phyloP scores from a whole-genome alignment of 2,797 vertebrate species.

The Cuniculus paca region DNA sequence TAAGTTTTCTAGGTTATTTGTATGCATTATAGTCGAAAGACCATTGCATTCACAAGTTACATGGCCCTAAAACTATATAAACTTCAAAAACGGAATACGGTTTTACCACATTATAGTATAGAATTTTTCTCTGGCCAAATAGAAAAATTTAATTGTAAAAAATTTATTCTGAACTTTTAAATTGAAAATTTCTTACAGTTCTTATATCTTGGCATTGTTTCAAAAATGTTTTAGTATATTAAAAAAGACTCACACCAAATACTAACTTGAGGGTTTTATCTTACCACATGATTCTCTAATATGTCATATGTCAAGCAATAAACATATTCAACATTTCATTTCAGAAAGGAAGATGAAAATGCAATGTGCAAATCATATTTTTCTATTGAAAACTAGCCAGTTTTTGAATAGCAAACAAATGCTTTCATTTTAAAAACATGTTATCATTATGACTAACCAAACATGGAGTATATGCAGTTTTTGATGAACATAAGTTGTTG shows the following conservation, averaged over 20 bases:
- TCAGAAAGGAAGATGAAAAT: constrained; percentile 75
- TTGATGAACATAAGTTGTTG: constrained; percentile 31
- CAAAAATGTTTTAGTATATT: constrained; percentile 72
- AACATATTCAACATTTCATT: constrained; percentile 76
- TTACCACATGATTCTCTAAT: constrained; percentile 74
- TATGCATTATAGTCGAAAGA: background rate
- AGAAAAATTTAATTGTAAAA: constrained; percentile 65
- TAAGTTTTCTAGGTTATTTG: background rate
- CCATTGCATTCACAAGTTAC: background rate
- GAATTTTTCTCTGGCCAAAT: constrained; percentile 33
- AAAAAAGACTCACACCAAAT: constrained; percentile 67
- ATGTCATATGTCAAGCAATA: constrained; percentile 77
- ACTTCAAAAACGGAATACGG: constrained; percentile 30
- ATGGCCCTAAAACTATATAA: background rate
- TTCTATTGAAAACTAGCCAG: constrained; percentile 77
- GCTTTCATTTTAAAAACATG: constrained; percentile 62
- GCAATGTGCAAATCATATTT: constrained; percentile 67
- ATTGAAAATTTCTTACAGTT: constrained; percentile 69
- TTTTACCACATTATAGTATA: background rate
- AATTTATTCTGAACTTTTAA: constrained; percentile 56
- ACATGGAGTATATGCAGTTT: background rate
- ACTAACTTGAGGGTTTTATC: constrained; percentile 75
- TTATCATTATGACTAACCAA: constrained; percentile 59
- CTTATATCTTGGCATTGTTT: constrained; percentile 66
- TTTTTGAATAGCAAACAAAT: constrained; percentile 74